These are phyloP conservation scores for Zaprionus ornatus DNA, from an alignment of 1,140 invertebrate species.

Conservation along the genomic window DNA sequence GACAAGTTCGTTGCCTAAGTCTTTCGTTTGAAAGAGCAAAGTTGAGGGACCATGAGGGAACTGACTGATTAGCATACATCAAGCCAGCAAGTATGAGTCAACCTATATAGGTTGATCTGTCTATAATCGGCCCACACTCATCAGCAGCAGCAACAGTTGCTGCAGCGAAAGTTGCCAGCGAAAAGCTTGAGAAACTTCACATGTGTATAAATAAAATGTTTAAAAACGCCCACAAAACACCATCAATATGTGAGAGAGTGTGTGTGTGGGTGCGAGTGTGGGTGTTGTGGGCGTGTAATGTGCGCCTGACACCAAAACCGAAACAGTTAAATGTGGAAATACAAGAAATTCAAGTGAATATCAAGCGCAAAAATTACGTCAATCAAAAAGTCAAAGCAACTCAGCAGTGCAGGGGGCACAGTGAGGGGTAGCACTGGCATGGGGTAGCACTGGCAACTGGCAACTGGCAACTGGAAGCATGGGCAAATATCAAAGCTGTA, in stretches of 20 bases:
- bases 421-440: slow-evolving; percentile 8
- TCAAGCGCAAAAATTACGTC: slow-evolving; percentile 81
- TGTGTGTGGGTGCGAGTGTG: slow-evolving; percentile 33
- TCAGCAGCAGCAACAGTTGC: slow-evolving; percentile 28
- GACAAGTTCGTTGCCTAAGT: slow-evolving; percentile 73
- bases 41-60: slow-evolving; percentile 45
- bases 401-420: not conserved
- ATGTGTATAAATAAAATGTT: slow-evolving; percentile 47
- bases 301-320: slow-evolving; percentile 78
- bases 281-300: slow-evolving; percentile 70
- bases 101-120: slow-evolving; percentile 21
- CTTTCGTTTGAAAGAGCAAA: slow-evolving; percentile 71
- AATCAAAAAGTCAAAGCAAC: slow-evolving; percentile 75
- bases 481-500: slow-evolving; percentile 59
- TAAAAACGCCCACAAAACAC: slow-evolving; percentile 52
- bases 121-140: slow-evolving; percentile 39
- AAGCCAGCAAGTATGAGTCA: slow-evolving; percentile 43
- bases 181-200: slow-evolving; percentile 56
- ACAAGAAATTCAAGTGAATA: slow-evolving; percentile 82
- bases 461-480: slow-evolving; percentile 40
- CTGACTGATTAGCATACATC: slow-evolving; percentile 63
- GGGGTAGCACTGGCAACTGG: not conserved
- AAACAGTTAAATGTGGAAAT: slow-evolving; percentile 82
- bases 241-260: slow-evolving; percentile 34
- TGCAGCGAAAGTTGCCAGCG: slow-evolving; percentile 64